Evolutionary conservation across 1,140 invertebrate genomes (phyloP).

Genomic region (Ylistrum balloti): DNA sequence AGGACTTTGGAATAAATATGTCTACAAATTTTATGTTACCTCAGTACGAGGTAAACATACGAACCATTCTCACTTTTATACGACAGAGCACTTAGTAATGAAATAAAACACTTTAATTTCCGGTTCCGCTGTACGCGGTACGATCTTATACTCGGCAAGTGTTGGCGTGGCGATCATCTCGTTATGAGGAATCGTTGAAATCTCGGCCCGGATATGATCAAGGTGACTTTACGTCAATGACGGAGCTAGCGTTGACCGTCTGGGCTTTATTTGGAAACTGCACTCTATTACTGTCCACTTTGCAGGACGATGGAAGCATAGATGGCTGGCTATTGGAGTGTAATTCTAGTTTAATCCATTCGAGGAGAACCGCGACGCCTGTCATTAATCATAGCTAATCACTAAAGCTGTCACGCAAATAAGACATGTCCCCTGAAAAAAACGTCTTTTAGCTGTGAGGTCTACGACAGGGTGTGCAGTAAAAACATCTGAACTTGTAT

Average conservation of each 20-base stretch:
- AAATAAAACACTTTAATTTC: neutral
- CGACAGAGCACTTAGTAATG: slow-evolving; percentile 2
- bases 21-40: neutral
- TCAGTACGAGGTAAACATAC: neutral
- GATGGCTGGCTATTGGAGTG: neutral
- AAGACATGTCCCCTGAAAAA: neutral
- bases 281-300: slow-evolving; percentile 17
- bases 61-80: neutral
- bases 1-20: neutral
- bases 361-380: neutral
- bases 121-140: slow-evolving; percentile 1
- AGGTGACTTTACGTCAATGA: neutral
- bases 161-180: neutral
- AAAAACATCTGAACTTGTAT: too few relatives aligned
- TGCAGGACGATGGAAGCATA: neutral
- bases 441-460: neutral
- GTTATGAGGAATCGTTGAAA: neutral
- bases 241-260: neutral
- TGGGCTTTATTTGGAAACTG: slow-evolving; percentile 26
- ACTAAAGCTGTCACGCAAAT: slow-evolving; percentile 6
- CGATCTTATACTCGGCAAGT: neutral
- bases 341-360: slow-evolving; percentile 10
- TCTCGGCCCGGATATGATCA: neutral
- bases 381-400: slow-evolving; percentile 24
- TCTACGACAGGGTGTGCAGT: neutral